phyloP scores from a whole-genome alignment of 2,888 invertebrate species.

The Diogma glabrata region DNA sequence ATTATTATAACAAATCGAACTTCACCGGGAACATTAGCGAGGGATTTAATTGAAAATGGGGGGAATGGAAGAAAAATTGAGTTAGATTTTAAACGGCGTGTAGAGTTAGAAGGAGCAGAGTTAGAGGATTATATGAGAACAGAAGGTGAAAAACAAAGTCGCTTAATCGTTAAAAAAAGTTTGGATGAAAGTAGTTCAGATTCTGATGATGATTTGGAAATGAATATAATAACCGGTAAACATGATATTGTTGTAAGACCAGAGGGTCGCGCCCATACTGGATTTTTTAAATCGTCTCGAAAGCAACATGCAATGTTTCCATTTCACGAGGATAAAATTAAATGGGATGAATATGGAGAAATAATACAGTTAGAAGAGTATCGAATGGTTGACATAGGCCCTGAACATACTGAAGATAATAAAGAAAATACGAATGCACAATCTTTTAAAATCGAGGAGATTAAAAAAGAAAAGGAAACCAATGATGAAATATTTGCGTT shows the following conservation, averaged over 20 bases:
- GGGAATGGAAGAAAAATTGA: slow-evolving; percentile 57
- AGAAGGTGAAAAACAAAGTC: slow-evolving; percentile 42
- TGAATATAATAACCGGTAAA: slow-evolving; percentile 71
- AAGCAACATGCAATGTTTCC: slow-evolving; percentile 97
- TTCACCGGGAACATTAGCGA: slow-evolving; percentile 67
- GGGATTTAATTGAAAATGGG: slow-evolving; percentile 67
- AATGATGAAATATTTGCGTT: slow-evolving; percentile 9
- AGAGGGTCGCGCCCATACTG: slow-evolving; percentile 53
- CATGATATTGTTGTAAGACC: slow-evolving; percentile 83
- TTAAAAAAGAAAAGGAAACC: slow-evolving; percentile 21
- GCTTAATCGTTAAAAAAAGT: slow-evolving; percentile 41
- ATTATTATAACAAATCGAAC: slow-evolving; percentile 86
- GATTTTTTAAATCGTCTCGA: slow-evolving; percentile 80
- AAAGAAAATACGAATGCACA: slow-evolving; percentile 25
- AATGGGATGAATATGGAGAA: slow-evolving; percentile 94
- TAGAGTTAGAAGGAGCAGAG: slow-evolving; percentile 65
- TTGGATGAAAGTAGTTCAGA: slow-evolving; percentile 66
- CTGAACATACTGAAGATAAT: slow-evolving; percentile 26
- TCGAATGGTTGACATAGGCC: slow-evolving; percentile 59
- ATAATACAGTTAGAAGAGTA: slow-evolving; percentile 88
- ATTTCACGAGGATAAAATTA: slow-evolving; percentile 79
- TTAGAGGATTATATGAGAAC: slow-evolving; percentile 62
- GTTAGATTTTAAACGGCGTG: slow-evolving; percentile 54
- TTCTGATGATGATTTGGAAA: slow-evolving; percentile 70
- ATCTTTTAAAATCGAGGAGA: slow-evolving; percentile 22